Conservation (phyloP, 2,797 vertebrate species). For the Brachyalestes nurse region DNA sequence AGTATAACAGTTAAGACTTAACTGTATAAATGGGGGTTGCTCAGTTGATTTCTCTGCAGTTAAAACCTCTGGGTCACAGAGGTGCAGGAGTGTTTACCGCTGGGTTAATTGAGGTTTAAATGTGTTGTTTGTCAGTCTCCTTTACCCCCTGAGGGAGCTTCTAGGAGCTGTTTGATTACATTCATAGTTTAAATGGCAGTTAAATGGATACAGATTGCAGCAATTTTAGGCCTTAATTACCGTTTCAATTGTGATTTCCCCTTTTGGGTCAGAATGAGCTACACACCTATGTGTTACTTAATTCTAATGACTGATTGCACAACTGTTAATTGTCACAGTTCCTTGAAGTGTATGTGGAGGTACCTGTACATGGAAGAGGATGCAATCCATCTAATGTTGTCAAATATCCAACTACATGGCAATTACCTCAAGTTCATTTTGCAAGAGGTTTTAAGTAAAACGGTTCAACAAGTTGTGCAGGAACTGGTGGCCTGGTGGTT, state of each 20-base stretch:
- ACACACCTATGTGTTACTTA: slow-evolving; percentile 18
- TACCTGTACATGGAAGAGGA: neutral
- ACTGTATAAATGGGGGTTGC: neutral
- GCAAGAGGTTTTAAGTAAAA: neutral
- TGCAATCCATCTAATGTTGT: neutral
- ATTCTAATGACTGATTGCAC: slow-evolving; percentile 21
- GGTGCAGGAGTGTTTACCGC: neutral
- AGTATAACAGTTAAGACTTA: neutral
- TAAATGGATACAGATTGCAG: slow-evolving; percentile 49
- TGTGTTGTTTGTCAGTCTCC: slow-evolving; percentile 27
- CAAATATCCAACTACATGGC: neutral
- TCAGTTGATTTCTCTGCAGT: neutral
- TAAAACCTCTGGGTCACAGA: neutral
- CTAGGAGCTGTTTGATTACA: slow-evolving; percentile 38
- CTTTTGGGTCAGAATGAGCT: neutral
- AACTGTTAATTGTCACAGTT: neutral
- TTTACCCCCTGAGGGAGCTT: slow-evolving; percentile 34
- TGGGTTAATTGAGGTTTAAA: slow-evolving; percentile 51
- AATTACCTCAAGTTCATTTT: slow-evolving; percentile 1
- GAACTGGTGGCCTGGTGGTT: too few species aligned
- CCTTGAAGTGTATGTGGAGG: neutral
- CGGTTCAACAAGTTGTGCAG: neutral
- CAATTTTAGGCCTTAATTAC: slow-evolving; percentile 47
- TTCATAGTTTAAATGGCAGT: slow-evolving; percentile 38
- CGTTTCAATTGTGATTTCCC: slow-evolving; percentile 32